Conservation (phyloP, 1,140 invertebrate genomes). For the Augochlora pura region DNA sequence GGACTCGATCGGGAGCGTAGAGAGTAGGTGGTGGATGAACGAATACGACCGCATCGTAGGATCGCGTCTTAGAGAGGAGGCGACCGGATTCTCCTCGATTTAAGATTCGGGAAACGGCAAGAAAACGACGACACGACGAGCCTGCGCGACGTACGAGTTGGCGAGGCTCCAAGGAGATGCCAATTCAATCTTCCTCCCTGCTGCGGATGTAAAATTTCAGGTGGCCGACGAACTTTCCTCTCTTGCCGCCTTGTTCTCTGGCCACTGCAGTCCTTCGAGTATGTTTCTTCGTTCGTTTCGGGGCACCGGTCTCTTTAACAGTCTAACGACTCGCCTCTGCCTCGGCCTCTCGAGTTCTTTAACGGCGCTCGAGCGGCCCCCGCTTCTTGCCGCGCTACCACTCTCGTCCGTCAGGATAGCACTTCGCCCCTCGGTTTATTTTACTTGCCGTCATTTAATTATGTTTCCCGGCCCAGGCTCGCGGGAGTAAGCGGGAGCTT, state of each 20-base stretch:
- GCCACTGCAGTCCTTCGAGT: slow-evolving; percentile 33
- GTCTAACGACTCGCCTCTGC: slow-evolving; percentile 19
- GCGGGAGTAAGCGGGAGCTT: slow-evolving; percentile 2
- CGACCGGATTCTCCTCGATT: slow-evolving; percentile 62
- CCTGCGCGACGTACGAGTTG: slow-evolving; percentile 61
- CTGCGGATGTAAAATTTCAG: slow-evolving; percentile 64
- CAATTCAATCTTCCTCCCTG: slow-evolving; percentile 67
- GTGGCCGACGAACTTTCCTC: slow-evolving; percentile 57
- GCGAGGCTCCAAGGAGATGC: slow-evolving; percentile 65
- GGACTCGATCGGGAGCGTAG: slow-evolving; percentile 3
- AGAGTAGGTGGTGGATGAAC: not conserved
- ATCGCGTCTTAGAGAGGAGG: slow-evolving; percentile 18
- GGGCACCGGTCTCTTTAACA: not conserved
- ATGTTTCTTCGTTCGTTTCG: slow-evolving; percentile 35
- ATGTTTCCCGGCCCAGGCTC: not conserved
- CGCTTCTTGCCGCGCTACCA: not conserved
- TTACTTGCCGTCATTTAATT: slow-evolving; percentile 12
- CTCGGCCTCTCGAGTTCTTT: slow-evolving; percentile 8
- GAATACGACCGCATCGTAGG: slow-evolving; percentile 32
- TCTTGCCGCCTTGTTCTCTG: slow-evolving; percentile 39
- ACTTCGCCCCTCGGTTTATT: not conserved
- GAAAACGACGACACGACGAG: slow-evolving; percentile 60
- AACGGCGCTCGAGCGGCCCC: slow-evolving; percentile 3
- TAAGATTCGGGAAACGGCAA: slow-evolving; percentile 62
- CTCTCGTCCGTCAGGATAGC: not conserved